Evolutionary conservation across 2,113 vertebrate species (phyloP), one percentile per base, ranked within the genome.

Genomic region (Brachyhypopomus gauderio): DNA sequence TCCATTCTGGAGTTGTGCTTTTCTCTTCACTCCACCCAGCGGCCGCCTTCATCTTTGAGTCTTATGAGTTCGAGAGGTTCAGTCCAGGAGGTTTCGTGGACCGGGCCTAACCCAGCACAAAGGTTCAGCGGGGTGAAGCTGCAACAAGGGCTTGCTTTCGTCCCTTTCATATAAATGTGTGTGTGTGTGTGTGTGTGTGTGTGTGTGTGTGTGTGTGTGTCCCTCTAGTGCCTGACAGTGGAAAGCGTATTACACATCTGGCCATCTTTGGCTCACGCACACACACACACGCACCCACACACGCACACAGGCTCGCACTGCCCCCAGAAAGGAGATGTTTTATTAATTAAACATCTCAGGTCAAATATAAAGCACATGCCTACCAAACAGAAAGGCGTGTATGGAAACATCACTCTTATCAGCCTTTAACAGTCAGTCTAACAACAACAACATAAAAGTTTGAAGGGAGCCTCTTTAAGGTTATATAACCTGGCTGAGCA

Each of bases 41-140:
- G 8, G 45, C 59, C 73, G 78, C 73, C 52, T 52, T 73, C 36
- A 55, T 52, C 48, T 27, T 16, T 27, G 52, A 9, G 34, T 25
- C 5, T 25, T 64, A 27, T 72, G 71, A 70, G 78, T 73, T 74
- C 64, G 73, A 27, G 34, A 72, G 64, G 70, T 80, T 80, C 63
- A 73, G 38, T 38, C 48, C 70, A 72, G 69, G 78, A 80, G 78
- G 36, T 41, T 64, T 55, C 36, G 45, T 73, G 41, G 70, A 80
- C 41, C 5, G 41, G 63, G 75, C 63, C 36, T 60, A 75, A 85
- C 67, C 78, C 78, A 55, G 41, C 9, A 56, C 27, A 80, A 56
- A 38, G 71, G 59, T 80, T 80, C 70, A 80, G 11, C 55, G 59
- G 59, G 78, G 78, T 73, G 63, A 64, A 7, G 2, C 77, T 36